Conservation (phyloP, 2,113 vertebrate species). For the Ceyx melanurus region DNA sequence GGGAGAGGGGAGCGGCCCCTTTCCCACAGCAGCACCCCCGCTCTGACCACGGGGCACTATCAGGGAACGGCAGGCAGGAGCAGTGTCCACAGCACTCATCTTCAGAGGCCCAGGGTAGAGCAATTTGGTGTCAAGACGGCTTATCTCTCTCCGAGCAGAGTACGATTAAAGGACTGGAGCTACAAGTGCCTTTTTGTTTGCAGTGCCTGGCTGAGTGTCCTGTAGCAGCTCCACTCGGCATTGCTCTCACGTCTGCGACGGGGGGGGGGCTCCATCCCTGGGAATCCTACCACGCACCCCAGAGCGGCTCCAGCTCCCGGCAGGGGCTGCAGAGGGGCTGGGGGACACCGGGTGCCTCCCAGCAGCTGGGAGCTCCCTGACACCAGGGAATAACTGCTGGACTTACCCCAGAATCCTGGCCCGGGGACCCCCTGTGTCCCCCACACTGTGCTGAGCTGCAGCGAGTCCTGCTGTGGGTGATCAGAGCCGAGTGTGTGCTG, state of each 20-base stretch:
- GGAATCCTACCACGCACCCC: too few species aligned
- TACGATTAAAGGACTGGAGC: constrained; percentile 56
- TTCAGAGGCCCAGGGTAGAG: constrained; percentile 49
- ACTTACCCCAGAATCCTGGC: rapidly evolving
- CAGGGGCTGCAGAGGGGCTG: not conserved
- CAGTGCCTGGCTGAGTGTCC: constrained; percentile 46
- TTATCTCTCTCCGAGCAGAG: constrained; percentile 53
- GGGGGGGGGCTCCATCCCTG: too few species aligned
- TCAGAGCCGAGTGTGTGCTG: not conserved
- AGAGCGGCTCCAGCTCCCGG: too few species aligned
- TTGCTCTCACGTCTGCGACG: constrained; percentile 48
- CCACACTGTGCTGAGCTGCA: not conserved
- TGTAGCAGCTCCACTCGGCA: constrained; percentile 1
- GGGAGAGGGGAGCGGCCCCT: not conserved
- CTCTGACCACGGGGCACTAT: constrained; percentile 13
- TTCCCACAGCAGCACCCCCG: not conserved
- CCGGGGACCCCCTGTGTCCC: not conserved
- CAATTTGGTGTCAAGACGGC: constrained; percentile 48
- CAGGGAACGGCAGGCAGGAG: constrained; percentile 4
- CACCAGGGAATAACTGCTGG: not conserved
- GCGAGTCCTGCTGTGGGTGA: not conserved
- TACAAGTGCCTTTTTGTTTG: constrained; percentile 69
- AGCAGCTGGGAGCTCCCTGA: not conserved
- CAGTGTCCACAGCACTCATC: constrained; percentile 38
- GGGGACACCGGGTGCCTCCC: not conserved